Evolutionary conservation across 2,113 vertebrate species (phyloP), one percentile per base, ranked within the genome.

Genomic region (Nothobranchius kuhntae): DNA sequence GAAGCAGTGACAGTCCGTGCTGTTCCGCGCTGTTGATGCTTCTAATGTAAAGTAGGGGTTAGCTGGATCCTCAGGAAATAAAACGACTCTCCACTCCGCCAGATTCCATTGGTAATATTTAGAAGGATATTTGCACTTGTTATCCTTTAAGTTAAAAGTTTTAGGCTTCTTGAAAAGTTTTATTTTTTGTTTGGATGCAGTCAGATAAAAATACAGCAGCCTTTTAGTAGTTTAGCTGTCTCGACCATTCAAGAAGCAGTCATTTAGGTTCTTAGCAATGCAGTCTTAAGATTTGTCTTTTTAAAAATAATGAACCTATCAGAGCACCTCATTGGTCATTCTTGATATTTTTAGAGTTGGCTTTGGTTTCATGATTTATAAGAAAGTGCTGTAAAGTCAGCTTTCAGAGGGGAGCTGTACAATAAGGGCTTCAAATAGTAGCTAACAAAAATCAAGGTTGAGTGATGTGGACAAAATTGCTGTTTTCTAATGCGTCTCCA

Each of bases 311-410:
- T 45, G 54, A 75, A 61, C 62, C 70, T 46, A 61, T 63, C 60
- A 64, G 9, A 55, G n/a, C 54, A 65, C 53, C 54, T 61, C 30
- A 54, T 40, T 71, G 76, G 61, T 54, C 0, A 24, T 68, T 69
- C 61, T 65, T 70, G 64, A 66, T 58, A 60, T 65, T 72, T 75
- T 77, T 83, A 76, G 56, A 71, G 53, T 50, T 62, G 47, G 26
- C 61, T 73, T 65, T 77, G 60, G 67, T 61, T 64, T 73, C 15
- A 17, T 74, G 11, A 61, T 65, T 59, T 55, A 47, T 48, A 61
- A 61, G 54, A 57, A 56, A 57, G 54, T 63, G 17, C 1, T 44
- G 55, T 53, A 68, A 68, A 71, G 47, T 59, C 30, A 59, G 53
- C 62, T 57, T 73, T 65, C 53, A 68, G 17, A 59, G 61, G 61